phyloP scores from a whole-genome alignment of 1,140 invertebrate genomes.

The Drosophila persimilis region DNA sequence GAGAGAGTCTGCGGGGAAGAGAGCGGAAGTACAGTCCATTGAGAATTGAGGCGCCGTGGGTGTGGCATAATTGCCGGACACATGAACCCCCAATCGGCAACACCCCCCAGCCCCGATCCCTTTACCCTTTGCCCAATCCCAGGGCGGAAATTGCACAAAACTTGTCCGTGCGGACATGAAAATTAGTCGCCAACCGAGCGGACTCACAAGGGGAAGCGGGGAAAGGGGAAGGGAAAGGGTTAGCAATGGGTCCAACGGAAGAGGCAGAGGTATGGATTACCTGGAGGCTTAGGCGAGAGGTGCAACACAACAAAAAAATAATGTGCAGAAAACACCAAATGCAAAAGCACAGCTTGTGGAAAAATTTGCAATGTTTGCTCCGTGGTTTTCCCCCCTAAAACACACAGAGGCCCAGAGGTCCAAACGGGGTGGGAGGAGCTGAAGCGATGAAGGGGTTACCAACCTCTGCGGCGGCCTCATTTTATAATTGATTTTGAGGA shows the following conservation, averaged over 20 bases:
- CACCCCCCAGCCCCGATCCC: no score
- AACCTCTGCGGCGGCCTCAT: conserved; percentile 11
- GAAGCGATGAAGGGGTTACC: conserved; percentile 5
- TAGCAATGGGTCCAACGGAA: neutral
- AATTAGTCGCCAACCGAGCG: conserved; percentile 38
- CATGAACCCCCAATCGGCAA: conserved; percentile 1
- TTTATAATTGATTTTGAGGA: conserved; percentile 31
- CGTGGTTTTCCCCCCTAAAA: conserved; percentile 19
- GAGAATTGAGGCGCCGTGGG: conserved; percentile 3
- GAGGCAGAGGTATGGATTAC: conserved; percentile 37
- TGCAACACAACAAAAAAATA: no score
- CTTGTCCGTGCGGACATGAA: conserved; percentile 46
- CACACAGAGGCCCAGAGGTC: conserved; percentile 36
- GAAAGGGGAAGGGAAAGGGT: no score
- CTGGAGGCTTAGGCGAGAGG: conserved; percentile 21
- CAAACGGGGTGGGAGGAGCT: neutral
- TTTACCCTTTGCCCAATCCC: conserved; percentile 11
- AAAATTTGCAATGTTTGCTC: conserved; percentile 50
- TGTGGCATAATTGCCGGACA: conserved; percentile 60
- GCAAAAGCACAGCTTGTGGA: neutral
- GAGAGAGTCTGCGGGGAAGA: no score
- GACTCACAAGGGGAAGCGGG: no score
- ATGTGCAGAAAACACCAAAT: conserved; percentile 9
- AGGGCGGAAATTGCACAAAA: conserved; percentile 63
- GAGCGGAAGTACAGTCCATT: conserved; percentile 7